Evolutionary conservation across 2,888 invertebrate genomes (phyloP).

Genomic region (Agonopterix subpropinquella): DNA sequence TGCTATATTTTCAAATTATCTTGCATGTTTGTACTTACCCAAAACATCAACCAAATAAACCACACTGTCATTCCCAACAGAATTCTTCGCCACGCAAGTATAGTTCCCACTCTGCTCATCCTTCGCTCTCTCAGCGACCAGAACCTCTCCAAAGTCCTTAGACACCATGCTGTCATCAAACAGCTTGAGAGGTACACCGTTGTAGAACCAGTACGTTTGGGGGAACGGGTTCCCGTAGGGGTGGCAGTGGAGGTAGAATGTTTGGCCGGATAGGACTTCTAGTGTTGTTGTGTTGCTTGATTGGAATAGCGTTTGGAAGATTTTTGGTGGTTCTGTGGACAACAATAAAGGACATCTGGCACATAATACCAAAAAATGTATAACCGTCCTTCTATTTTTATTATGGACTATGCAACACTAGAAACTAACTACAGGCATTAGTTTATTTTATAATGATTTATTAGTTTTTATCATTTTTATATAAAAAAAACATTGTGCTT

Average conservation of each 20-base stretch:
- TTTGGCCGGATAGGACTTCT: slow-evolving; percentile 57
- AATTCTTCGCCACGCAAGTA: slow-evolving; percentile 76
- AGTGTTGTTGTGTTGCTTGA: slow-evolving; percentile 29
- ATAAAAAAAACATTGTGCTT: too few relatives aligned
- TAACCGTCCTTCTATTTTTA: too few relatives aligned
- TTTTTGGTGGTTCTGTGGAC: slow-evolving; percentile 56
- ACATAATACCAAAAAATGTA: too few relatives aligned
- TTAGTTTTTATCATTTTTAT: too few relatives aligned
- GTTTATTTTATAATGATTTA: too few relatives aligned
- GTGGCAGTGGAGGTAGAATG: slow-evolving; percentile 69
- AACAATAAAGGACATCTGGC: too few relatives aligned
- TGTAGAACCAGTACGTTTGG: slow-evolving; percentile 77
- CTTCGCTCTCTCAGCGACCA: slow-evolving; percentile 38
- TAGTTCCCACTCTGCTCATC: slow-evolving; percentile 69
- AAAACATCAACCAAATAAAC: slow-evolving; percentile 62
- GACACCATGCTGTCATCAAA: slow-evolving; percentile 61
- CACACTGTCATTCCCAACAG: slow-evolving; percentile 62
- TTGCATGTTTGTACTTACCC: too few relatives aligned
- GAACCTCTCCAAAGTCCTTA: slow-evolving; percentile 51
- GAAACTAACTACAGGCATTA: too few relatives aligned
- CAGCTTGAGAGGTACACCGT: slow-evolving; percentile 55
- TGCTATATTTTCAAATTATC: too few relatives aligned
- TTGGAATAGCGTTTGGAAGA: slow-evolving; percentile 34
- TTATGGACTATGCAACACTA: too few relatives aligned
- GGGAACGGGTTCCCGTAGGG: slow-evolving; percentile 77